A percentile compares a stretch with the other conserved stretches of the same genome.
Evolutionary conservation across 2,888 invertebrate species (phyloP).

Genomic region (Mystacides longicornis): DNA sequence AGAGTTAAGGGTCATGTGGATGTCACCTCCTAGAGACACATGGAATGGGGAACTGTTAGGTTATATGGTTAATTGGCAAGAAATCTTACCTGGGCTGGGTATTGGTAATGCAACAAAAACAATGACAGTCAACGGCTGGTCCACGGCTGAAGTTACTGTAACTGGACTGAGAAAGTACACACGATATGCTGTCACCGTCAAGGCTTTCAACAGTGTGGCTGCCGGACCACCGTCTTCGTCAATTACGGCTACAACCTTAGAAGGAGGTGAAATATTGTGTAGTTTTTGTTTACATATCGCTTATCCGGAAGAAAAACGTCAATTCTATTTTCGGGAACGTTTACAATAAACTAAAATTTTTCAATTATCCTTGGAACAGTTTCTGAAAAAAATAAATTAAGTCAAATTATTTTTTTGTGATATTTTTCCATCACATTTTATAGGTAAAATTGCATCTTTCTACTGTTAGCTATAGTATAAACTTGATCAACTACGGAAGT

Average conservation of each 20-base stretch:
- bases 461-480: no score
- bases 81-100: constrained; percentile 45
- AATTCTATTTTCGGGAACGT: no score
- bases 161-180: constrained; percentile 68
- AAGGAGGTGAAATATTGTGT: constrained; percentile 51
- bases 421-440: no score
- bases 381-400: no score
- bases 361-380: no score
- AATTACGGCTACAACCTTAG: constrained; percentile 60
- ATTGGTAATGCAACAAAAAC: constrained; percentile 36
- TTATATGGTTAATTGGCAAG: constrained; percentile 65
- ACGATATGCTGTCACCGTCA: constrained; percentile 68
- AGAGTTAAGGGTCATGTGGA: constrained; percentile 67
- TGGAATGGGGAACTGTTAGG: constrained; percentile 72
- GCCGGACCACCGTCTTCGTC: constrained; percentile 68
- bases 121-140: constrained; percentile 65
- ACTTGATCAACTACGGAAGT: no score
- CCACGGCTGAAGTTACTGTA: constrained; percentile 54
- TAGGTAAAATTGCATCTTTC: no score
- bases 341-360: no score
- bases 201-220: constrained; percentile 75
- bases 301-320: no score
- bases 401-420: no score
- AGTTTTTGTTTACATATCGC: no score
- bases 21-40: constrained; percentile 61